Evolutionary conservation across 2,888 invertebrate species (phyloP), one percentile per base, ranked within the genome.

Genomic region (Plagodis dolabraria): DNA sequence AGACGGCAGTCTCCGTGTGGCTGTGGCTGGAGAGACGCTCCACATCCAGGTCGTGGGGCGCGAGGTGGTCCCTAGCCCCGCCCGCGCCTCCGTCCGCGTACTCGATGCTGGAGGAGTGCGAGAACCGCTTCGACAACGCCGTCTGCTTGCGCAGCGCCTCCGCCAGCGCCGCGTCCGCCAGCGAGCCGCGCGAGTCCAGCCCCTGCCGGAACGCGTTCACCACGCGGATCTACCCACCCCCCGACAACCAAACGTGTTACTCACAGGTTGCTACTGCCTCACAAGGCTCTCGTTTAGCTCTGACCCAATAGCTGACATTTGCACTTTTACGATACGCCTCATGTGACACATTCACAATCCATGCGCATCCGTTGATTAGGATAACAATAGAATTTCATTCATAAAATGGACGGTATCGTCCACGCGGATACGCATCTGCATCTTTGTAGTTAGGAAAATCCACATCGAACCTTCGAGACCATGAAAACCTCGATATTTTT

Each of bases 201-300:
- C 99, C 99, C 96, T 99, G 98, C 93, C 99, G 99, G 96, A 99
- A 99, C 94, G 99, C 99, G 95, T 99, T 99, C 94, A 99, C 99
- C 95, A 99, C 99, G 95, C 99, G 99, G 94, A 99, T 99, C 99
- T 99, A 97, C 93, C 94, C 88, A 65, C 63, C 83, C 63, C 83
- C 81, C 89, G 36, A 36, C 36, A 7, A 40, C 6, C n/a, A 8
- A 9, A 2, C 22, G 34, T 12, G 45, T 53, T 46, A 52, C n/a
- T 51, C 2, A 58, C 69, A 55, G 57, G 35, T 51, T 53, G 53
- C 55, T 33, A 57, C 33, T 11, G 42, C 8, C 22, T 6, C 6
- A 2, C 46, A 12, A n/a, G 44, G 57, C 64, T 64, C 65, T 65
- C 61, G 67, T 67, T 64, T 12, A 55, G 61, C 72, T 70, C 72